Evolutionary conservation across 2,113 vertebrate species (phyloP).

Genomic region (Atlantisia rogersi): DNA sequence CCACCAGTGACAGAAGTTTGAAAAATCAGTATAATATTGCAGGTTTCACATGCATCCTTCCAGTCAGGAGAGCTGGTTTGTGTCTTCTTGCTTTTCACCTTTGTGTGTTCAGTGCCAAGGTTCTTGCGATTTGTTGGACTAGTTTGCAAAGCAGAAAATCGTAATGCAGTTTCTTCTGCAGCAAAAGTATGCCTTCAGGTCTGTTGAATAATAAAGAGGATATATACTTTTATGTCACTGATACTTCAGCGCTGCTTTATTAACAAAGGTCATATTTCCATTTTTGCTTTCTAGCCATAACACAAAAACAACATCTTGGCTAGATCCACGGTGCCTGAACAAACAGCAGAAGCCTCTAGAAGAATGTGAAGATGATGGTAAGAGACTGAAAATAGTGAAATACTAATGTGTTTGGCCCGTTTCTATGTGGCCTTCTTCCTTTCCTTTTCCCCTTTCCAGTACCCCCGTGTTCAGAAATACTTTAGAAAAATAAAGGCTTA

Average conservation of each 20-base stretch:
- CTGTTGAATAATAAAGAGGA: background rate
- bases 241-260: constrained; percentile 13
- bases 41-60: background rate
- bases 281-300: constrained; percentile 89
- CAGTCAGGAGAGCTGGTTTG: background rate
- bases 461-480: background rate
- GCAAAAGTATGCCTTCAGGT: constrained; percentile 7
- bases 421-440: background rate
- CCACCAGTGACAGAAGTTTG: background rate
- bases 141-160: background rate
- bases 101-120: background rate
- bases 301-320: constrained; percentile 99
- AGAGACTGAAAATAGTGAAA: background rate
- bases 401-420: background rate
- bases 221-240: background rate
- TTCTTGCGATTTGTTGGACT: background rate
- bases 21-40: background rate
- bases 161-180: background rate
- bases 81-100: background rate
- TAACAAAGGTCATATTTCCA: constrained; percentile 57
- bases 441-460: background rate
- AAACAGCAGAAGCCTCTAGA: constrained; percentile 98
- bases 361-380: constrained; percentile 99
- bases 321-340: constrained; percentile 98
- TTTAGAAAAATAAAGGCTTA: background rate